phyloP scores from a whole-genome alignment of 2,888 invertebrate species.

The Erebia palarica region DNA sequence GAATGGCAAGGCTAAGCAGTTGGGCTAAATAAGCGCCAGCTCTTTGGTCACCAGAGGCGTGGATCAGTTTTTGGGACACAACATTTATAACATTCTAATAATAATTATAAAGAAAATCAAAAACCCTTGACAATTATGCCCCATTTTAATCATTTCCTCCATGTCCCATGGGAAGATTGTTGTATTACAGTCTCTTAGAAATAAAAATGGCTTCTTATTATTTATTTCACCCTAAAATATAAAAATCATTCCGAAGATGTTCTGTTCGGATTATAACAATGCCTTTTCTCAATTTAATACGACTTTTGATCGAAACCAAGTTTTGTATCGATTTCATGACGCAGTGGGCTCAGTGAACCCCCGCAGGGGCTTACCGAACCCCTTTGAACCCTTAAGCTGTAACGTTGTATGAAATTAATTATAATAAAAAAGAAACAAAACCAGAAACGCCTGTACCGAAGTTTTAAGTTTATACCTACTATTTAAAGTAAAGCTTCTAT shows the following conservation, averaged over 20 bases:
- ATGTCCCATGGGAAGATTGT: neutral
- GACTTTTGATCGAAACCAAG: constrained; percentile 61
- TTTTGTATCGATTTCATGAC: constrained; percentile 76
- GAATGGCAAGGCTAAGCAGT: no score
- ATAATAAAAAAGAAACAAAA: constrained; percentile 1
- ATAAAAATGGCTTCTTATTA: constrained; percentile 2
- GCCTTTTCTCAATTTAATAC: constrained; percentile 51
- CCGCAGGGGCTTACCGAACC: constrained; percentile 55
- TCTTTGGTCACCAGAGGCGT: no score
- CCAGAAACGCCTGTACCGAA: neutral
- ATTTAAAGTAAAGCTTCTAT: neutral
- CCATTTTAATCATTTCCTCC: neutral
- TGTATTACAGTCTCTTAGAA: neutral
- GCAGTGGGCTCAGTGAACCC: constrained; percentile 67
- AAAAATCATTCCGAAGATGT: constrained; percentile 37
- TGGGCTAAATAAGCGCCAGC: no score
- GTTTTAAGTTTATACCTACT: constrained; percentile 8
- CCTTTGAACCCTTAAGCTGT: constrained; percentile 48
- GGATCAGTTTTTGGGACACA: no score
- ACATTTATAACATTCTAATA: no score
- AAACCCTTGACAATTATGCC: neutral
- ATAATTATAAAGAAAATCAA: neutral
- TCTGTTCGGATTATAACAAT: constrained; percentile 50
- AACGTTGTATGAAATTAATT: constrained; percentile 32
- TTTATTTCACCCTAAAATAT: constrained; percentile 19